phyloP scores from a whole-genome alignment of 1,140 invertebrate genomes.

The Bombus balteatus region DNA sequence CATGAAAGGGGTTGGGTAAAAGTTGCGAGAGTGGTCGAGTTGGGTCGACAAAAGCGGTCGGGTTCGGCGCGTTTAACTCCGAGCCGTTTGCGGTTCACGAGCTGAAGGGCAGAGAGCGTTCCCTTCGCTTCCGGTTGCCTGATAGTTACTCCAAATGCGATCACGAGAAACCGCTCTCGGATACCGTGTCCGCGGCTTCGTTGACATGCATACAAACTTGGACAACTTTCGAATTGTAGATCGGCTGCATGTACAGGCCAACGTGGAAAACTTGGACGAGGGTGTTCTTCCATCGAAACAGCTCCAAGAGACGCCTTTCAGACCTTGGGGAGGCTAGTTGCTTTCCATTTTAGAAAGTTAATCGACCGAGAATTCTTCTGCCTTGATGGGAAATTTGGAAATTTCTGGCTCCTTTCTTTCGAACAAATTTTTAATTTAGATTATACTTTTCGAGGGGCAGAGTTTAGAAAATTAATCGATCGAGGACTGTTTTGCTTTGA shows the following conservation, averaged over 20 bases:
- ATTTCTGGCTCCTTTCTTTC: not conserved
- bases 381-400: not conserved
- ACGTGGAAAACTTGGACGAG: not conserved
- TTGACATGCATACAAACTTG: slow-evolving; percentile 54
- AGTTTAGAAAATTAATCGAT: not conserved
- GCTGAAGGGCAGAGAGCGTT: not conserved
- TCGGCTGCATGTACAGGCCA: not conserved
- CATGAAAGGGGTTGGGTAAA: not conserved
- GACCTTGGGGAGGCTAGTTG: not conserved
- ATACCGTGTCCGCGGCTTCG: slow-evolving; percentile 30
- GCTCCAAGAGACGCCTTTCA: not conserved
- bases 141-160: slow-evolving; percentile 30
- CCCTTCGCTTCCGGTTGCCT: not conserved
- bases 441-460: too few relatives aligned
- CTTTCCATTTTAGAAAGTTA: not conserved
- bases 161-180: slow-evolving; percentile 34
- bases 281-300: not conserved
- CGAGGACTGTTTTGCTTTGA: not conserved
- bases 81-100: slow-evolving; percentile 29
- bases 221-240: slow-evolving; percentile 52
- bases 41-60: not conserved
- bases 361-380: not conserved
- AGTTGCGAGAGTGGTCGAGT: not conserved
- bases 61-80: slow-evolving; percentile 39
- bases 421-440: not conserved